Conservation (phyloP, 2,888 invertebrate species). For the Busseola fusca region DNA sequence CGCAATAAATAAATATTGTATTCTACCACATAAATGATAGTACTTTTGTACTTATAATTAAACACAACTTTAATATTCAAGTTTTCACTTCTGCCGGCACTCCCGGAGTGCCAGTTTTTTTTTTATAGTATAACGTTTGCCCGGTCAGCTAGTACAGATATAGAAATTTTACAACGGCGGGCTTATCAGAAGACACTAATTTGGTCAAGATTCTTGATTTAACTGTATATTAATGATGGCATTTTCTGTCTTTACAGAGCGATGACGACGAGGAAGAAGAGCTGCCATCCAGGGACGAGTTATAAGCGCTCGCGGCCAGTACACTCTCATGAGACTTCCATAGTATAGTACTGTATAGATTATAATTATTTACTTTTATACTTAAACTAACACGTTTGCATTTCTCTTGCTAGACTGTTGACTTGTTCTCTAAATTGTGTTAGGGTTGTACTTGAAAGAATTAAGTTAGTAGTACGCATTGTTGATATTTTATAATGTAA, state of each 20-base stretch:
- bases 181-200: neutral
- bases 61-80: no score
- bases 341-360: constrained; percentile 85
- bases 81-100: no score
- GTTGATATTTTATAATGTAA: constrained; percentile 72
- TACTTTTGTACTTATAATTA: no score
- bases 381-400: constrained; percentile 75
- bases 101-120: no score
- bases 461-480: constrained; percentile 53
- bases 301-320: constrained; percentile 88
- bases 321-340: constrained; percentile 82
- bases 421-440: constrained; percentile 74
- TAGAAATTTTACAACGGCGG: no score
- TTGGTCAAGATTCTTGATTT: no score
- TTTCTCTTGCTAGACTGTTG: constrained; percentile 82
- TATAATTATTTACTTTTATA: constrained; percentile 82
- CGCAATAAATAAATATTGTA: no score
- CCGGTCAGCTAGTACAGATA: no score
- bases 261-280: constrained; percentile 93
- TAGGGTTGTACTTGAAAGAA: constrained; percentile 68
- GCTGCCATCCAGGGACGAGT: constrained; percentile 92
- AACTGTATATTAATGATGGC: neutral
- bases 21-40: no score
- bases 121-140: no score
- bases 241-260: constrained; percentile 71